These are phyloP conservation scores for Drosophila parthenogenetica DNA, from an alignment of 2,888 invertebrate species.

Conservation along the genomic window DNA sequence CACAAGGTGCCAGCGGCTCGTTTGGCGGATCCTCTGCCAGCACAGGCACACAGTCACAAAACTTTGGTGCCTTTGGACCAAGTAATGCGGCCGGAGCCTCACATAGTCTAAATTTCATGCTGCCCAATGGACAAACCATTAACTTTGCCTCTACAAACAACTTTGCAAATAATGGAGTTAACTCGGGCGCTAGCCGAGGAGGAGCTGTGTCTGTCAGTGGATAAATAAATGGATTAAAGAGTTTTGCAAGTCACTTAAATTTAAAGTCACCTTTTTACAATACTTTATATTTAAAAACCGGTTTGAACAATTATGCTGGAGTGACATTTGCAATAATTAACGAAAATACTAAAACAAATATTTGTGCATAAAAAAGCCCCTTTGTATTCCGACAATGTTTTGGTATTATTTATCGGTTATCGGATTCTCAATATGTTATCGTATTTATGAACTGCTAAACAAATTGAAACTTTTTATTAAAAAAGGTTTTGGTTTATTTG, in stretches of 20 bases:
- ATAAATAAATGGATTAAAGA: slow-evolving; percentile 39
- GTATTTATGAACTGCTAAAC: background rate
- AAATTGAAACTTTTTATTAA: background rate
- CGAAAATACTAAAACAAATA: background rate
- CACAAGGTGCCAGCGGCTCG: slow-evolving; percentile 74
- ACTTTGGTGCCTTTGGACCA: slow-evolving; percentile 69
- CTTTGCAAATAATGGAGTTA: slow-evolving; percentile 79
- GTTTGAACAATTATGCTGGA: background rate
- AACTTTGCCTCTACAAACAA: slow-evolving; percentile 83
- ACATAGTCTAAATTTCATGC: slow-evolving; percentile 82
- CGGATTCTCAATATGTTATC: too few relatives aligned
- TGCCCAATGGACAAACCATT: slow-evolving; percentile 85
- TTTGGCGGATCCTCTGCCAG: slow-evolving; percentile 84
- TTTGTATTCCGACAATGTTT: background rate
- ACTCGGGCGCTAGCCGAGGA: slow-evolving; percentile 71
- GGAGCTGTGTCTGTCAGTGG: slow-evolving; percentile 73
- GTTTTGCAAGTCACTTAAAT: background rate
- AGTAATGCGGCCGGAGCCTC: slow-evolving; percentile 83
- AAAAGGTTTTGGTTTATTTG: slow-evolving; percentile 28
- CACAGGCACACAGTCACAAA: slow-evolving; percentile 82
- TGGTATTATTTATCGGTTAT: too few relatives aligned
- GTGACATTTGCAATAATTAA: slow-evolving; percentile 1
- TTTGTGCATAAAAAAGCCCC: background rate
- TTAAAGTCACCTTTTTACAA: background rate
- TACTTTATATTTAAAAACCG: slow-evolving; percentile 3